phyloP scores from a whole-genome alignment of 2,797 vertebrate genomes.

The Lutjanus argentimaculatus region DNA sequence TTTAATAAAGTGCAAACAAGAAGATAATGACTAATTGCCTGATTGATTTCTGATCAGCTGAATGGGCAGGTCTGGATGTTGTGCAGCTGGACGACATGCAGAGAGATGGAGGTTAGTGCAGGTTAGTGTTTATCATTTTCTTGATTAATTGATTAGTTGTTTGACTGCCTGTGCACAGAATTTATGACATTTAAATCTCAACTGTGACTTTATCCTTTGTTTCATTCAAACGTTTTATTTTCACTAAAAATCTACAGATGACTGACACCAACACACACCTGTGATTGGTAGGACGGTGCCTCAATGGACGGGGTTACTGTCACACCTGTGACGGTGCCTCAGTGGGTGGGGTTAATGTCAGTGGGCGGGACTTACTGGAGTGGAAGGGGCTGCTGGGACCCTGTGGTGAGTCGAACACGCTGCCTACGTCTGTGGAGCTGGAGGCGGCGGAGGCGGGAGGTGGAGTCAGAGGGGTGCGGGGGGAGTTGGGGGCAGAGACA shows the following conservation, averaged over 20 bases:
- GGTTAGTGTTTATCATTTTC: too few species aligned
- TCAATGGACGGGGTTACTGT: background rate
- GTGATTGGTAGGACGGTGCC: background rate
- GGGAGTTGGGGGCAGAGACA: conserved; percentile 94
- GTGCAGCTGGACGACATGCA: background rate
- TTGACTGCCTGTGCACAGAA: too few species aligned
- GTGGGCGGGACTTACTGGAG: conserved; percentile 88
- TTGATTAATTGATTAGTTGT: too few species aligned
- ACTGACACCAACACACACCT: background rate
- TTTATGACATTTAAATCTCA: too few species aligned
- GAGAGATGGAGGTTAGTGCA: background rate
- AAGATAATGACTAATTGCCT: too few species aligned
- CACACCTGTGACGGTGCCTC: background rate
- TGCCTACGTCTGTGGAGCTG: conserved; percentile 93
- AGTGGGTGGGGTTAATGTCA: background rate
- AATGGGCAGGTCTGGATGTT: too few species aligned
- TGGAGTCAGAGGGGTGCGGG: conserved; percentile 93
- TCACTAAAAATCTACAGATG: too few species aligned
- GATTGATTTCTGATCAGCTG: too few species aligned
- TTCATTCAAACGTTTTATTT: too few species aligned
- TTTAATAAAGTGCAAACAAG: too few species aligned
- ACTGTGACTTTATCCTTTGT: too few species aligned
- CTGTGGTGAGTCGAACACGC: conserved; percentile 93
- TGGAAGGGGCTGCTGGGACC: conserved; percentile 95
- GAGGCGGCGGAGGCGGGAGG: conserved; percentile 93